Percentiles rank a stretch among this genome's conserved stretches.
These are phyloP conservation scores for Brachionus manjavacas DNA, from an alignment of 1,140 invertebrate genomes.

Conservation along the genomic window DNA sequence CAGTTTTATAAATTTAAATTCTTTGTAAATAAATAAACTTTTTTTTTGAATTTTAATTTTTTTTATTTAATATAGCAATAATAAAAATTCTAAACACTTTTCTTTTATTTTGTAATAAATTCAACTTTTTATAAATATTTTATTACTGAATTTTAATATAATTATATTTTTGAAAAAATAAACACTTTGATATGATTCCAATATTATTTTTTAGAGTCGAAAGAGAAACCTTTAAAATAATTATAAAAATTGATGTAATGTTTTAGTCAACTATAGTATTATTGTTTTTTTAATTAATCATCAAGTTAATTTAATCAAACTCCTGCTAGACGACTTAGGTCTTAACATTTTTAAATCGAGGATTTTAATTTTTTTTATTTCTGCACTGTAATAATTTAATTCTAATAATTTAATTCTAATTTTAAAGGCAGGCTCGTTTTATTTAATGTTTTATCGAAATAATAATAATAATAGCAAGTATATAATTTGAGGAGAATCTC, in stretches of 20 bases:
- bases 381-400: too few species aligned
- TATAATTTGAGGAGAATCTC: too few species aligned
- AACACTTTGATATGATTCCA: conserved; percentile 3
- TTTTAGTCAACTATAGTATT: neutral
- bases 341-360: neutral
- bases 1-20: neutral
- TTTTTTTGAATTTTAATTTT: neutral
- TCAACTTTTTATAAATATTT: neutral
- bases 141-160: conserved; percentile 1
- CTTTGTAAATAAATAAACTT: neutral
- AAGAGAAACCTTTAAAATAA: neutral
- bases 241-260: neutral
- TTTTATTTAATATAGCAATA: neutral
- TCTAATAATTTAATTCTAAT: too few species aligned
- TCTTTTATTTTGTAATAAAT: conserved; percentile 2
- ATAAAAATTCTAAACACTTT: neutral
- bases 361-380: neutral
- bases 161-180: neutral
- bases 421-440: too few species aligned
- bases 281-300: neutral
- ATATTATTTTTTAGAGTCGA: neutral
- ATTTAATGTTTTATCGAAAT: too few species aligned
- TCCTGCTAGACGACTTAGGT: neutral
- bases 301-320: neutral
- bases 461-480: too few species aligned